These are phyloP conservation scores for Temnothorax longispinosus DNA, from an alignment of 1,140 invertebrate species.

Conservation along the genomic window DNA sequence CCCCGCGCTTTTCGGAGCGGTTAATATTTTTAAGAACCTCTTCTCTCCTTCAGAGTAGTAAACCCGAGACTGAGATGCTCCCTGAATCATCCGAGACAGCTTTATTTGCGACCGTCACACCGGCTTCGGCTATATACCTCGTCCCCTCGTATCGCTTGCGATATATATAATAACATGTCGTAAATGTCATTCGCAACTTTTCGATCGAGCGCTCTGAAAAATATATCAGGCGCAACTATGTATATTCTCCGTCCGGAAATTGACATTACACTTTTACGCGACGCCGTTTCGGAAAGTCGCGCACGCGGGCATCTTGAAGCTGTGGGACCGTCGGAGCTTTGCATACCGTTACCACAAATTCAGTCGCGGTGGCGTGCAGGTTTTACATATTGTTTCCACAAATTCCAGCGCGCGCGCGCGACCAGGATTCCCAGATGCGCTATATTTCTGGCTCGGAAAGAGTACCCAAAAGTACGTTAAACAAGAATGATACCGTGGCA, in stretches of 20 bases:
- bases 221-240: neutral
- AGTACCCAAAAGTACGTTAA: slow-evolving; percentile 55
- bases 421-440: slow-evolving; percentile 9
- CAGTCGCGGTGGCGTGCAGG: slow-evolving; percentile 6
- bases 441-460: slow-evolving; percentile 33
- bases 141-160: neutral
- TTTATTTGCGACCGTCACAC: slow-evolving; percentile 56
- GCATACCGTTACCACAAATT: slow-evolving; percentile 53
- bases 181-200: slow-evolving; percentile 58
- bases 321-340: slow-evolving; percentile 21
- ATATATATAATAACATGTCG: slow-evolving; percentile 58
- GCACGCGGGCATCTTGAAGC: neutral
- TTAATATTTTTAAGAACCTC: slow-evolving; percentile 65
- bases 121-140: slow-evolving; percentile 17
- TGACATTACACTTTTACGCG: slow-evolving; percentile 53
- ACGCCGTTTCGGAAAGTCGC: slow-evolving; percentile 30
- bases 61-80: slow-evolving; percentile 9
- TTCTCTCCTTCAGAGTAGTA: neutral
- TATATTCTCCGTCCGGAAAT: slow-evolving; percentile 17
- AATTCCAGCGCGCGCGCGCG: slow-evolving; percentile 22
- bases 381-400: slow-evolving; percentile 61
- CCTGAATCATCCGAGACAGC: slow-evolving; percentile 46
- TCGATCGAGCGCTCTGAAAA: slow-evolving; percentile 37
- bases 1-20: slow-evolving; percentile 23
- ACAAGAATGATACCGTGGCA: slow-evolving; percentile 20